Evolutionary conservation across 2,888 invertebrate genomes (phyloP).

Genomic region (Iphiclides podalirius): DNA sequence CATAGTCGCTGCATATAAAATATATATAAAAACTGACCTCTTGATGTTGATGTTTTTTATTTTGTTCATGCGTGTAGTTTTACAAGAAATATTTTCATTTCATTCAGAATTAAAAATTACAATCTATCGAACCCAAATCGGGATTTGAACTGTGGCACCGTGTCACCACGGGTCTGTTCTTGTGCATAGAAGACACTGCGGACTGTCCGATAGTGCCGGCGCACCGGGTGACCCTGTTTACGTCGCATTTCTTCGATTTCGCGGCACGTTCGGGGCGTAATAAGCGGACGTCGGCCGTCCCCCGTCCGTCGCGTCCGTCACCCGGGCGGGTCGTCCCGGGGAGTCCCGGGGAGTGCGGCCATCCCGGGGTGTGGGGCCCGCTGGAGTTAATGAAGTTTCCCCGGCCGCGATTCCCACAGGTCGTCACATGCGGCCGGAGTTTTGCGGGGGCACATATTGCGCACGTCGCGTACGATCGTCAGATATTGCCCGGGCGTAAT

Average conservation of each 20-base stretch:
- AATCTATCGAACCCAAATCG: no score
- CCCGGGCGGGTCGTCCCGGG: slow-evolving; percentile 28
- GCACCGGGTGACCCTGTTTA: slow-evolving; percentile 37
- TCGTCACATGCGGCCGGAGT: slow-evolving; percentile 76
- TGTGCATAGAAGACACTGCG: no score
- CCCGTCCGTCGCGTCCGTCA: slow-evolving; percentile 58
- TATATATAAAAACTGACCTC: no score
- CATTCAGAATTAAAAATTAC: no score
- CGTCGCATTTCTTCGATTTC: slow-evolving; percentile 79
- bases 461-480: slow-evolving; percentile 62
- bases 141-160: no score
- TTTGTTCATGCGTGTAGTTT: no score
- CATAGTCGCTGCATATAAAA: no score
- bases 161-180: no score
- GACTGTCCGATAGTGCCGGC: slow-evolving; percentile 9
- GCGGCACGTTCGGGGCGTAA: slow-evolving; percentile 78
- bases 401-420: slow-evolving; percentile 78
- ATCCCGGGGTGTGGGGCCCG: slow-evolving; percentile 45
- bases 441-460: slow-evolving; percentile 70
- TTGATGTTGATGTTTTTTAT: no score
- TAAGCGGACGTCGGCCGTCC: slow-evolving; percentile 68
- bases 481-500: slow-evolving; percentile 73
- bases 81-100: no score
- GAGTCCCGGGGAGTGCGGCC: slow-evolving; percentile 23
- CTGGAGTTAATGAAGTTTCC: slow-evolving; percentile 80